Evolutionary conservation across 2,888 invertebrate genomes (phyloP).

Genomic region (Hipparchia sbordonii): DNA sequence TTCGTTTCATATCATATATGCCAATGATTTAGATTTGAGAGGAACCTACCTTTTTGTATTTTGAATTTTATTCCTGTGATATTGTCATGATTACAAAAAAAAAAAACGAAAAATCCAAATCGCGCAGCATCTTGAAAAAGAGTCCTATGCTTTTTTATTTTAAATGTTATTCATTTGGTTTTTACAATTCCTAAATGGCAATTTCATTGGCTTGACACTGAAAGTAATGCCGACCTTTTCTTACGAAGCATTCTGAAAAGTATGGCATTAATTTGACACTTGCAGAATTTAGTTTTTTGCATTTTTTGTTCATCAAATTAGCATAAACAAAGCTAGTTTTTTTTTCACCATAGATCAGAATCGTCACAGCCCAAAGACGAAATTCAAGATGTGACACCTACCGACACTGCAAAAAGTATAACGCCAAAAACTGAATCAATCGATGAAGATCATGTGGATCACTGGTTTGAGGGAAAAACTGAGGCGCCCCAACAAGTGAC

Average conservation of each 20-base stretch:
- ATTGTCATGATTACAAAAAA: too few relatives aligned
- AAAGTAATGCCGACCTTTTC: too few relatives aligned
- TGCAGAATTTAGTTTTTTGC: too few relatives aligned
- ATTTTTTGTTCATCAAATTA: too few relatives aligned
- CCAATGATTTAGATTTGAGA: not conserved
- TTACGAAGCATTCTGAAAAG: too few relatives aligned
- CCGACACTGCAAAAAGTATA: conserved; percentile 43
- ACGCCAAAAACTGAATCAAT: conserved; percentile 45
- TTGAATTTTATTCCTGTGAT: not conserved
- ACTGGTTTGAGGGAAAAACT: conserved; percentile 37
- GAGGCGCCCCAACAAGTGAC: conserved; percentile 40
- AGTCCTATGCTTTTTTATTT: too few relatives aligned
- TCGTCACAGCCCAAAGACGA: conserved; percentile 62
- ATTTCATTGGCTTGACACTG: too few relatives aligned
- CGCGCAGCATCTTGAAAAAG: too few relatives aligned
- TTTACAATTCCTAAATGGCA: too few relatives aligned
- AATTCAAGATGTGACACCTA: conserved; percentile 49
- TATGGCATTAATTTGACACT: too few relatives aligned
- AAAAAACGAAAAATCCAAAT: too few relatives aligned
- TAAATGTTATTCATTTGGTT: too few relatives aligned
- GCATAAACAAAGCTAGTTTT: not conserved
- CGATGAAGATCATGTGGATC: conserved; percentile 44
- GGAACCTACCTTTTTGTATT: not conserved
- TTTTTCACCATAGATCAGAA: conserved; percentile 51
- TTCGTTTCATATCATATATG: not conserved